These are phyloP conservation scores for Chrysopilus asiliformis DNA, from an alignment of 2,888 invertebrate species.

Conservation along the genomic window DNA sequence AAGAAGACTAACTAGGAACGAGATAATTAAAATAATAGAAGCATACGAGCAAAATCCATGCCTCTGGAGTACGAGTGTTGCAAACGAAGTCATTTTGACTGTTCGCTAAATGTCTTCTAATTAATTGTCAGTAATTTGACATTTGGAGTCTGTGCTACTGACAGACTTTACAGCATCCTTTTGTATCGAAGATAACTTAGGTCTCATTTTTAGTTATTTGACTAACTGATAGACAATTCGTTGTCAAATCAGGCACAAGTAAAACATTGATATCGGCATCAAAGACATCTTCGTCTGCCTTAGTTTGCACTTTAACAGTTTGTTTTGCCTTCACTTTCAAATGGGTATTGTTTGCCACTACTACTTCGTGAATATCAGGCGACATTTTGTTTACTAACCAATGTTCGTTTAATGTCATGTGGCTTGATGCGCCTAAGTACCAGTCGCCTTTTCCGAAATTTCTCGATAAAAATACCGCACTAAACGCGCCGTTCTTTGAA, in stretches of 20 bases:
- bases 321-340: constrained; percentile 6
- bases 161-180: constrained; percentile 4
- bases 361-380: constrained; percentile 3
- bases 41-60: too few relatives aligned
- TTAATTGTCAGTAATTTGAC: too few relatives aligned
- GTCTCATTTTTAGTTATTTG: constrained; percentile 7
- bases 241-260: constrained; percentile 12
- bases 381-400: constrained; percentile 7
- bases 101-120: too few relatives aligned
- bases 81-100: too few relatives aligned
- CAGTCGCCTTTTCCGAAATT: constrained; percentile 6
- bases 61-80: too few relatives aligned
- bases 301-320: constrained; percentile 9
- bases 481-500: background rate
- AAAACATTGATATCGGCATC: too few relatives aligned
- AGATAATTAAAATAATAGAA: too few relatives aligned
- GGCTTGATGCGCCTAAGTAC: too few relatives aligned
- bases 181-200: background rate
- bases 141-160: too few relatives aligned
- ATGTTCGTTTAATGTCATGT: constrained; percentile 15
- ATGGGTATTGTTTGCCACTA: constrained; percentile 12
- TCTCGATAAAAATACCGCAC: background rate
- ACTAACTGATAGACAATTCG: constrained; percentile 15
- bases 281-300: constrained; percentile 3
- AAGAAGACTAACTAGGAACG: too few relatives aligned